These are phyloP conservation scores for Xanthia icteritia DNA, from an alignment of 2,888 invertebrate genomes.

Conservation along the genomic window DNA sequence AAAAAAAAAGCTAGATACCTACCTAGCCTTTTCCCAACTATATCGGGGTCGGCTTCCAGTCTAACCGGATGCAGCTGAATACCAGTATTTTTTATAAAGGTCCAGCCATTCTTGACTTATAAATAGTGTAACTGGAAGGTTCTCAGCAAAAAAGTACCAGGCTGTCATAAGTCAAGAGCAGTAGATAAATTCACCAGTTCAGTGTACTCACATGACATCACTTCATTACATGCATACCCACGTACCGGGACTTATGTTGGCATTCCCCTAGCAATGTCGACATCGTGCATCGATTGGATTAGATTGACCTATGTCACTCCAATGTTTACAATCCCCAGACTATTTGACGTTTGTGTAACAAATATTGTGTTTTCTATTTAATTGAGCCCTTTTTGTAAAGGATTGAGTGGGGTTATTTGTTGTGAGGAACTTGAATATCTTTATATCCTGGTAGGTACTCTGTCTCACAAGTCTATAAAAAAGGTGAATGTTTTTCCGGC, in stretches of 20 bases:
- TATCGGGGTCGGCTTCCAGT: too few relatives aligned
- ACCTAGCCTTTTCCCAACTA: too few relatives aligned
- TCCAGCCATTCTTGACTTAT: too few relatives aligned
- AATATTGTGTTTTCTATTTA: conserved; percentile 44
- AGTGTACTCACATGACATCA: conserved; percentile 16
- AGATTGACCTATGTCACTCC: conserved; percentile 58
- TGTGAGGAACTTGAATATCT: background rate
- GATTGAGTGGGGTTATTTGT: background rate
- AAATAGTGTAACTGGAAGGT: background rate
- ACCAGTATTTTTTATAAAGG: too few relatives aligned
- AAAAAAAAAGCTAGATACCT: too few relatives aligned
- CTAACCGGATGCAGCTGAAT: too few relatives aligned
- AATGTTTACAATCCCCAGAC: conserved; percentile 50
- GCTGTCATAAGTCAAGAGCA: conserved; percentile 15
- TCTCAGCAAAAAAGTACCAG: conserved; percentile 25
- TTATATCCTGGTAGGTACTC: background rate
- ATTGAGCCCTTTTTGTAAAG: conserved; percentile 3
- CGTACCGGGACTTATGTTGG: conserved; percentile 20
- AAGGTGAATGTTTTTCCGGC: background rate
- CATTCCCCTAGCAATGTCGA: conserved; percentile 41
- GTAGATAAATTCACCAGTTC: conserved; percentile 9
- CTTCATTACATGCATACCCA: conserved; percentile 20
- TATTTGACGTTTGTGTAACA: conserved; percentile 43
- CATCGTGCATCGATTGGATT: conserved; percentile 56
- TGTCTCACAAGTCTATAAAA: too few relatives aligned